These are phyloP conservation scores for Orthosia gracilis DNA, from an alignment of 2,888 invertebrate genomes.

Conservation along the genomic window DNA sequence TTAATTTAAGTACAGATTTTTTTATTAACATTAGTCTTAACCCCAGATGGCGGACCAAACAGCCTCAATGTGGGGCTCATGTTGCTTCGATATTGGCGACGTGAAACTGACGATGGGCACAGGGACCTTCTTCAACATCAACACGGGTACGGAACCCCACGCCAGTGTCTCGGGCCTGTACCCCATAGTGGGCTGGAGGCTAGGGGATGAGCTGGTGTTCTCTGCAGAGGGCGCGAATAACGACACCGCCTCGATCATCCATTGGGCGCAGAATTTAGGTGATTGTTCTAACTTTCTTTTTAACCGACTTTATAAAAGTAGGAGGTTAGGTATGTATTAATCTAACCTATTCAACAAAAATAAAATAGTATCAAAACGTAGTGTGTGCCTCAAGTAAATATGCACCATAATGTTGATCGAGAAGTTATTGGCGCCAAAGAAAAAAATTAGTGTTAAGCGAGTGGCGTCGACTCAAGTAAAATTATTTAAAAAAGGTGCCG, in stretches of 20 bases:
- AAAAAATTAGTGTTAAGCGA: too few relatives aligned
- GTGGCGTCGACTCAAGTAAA: too few relatives aligned
- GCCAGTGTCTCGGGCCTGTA: constrained; percentile 96
- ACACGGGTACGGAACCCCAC: constrained; percentile 94
- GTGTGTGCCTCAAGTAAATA: too few relatives aligned
- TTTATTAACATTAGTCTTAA: background rate
- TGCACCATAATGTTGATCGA: too few relatives aligned
- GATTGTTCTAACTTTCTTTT: constrained; percentile 58
- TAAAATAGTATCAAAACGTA: too few relatives aligned
- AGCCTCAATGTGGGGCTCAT: constrained; percentile 97
- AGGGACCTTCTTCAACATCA: constrained; percentile 96
- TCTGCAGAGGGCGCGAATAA: constrained; percentile 96
- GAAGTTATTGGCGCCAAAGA: too few relatives aligned
- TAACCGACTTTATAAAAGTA: too few relatives aligned
- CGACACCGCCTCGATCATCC: constrained; percentile 96
- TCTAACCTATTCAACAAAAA: too few relatives aligned
- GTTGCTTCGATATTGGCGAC: constrained; percentile 94
- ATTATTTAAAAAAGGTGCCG: too few relatives aligned
- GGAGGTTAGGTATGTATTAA: too few relatives aligned
- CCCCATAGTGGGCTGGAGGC: constrained; percentile 97
- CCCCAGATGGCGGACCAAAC: constrained; percentile 96
- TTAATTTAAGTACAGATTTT: background rate
- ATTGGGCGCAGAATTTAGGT: constrained; percentile 95
- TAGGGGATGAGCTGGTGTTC: constrained; percentile 90
- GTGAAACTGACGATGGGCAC: constrained; percentile 98